Evolutionary conservation across 2,797 vertebrate species (phyloP).

Genomic region (Acridotheres tristis): DNA sequence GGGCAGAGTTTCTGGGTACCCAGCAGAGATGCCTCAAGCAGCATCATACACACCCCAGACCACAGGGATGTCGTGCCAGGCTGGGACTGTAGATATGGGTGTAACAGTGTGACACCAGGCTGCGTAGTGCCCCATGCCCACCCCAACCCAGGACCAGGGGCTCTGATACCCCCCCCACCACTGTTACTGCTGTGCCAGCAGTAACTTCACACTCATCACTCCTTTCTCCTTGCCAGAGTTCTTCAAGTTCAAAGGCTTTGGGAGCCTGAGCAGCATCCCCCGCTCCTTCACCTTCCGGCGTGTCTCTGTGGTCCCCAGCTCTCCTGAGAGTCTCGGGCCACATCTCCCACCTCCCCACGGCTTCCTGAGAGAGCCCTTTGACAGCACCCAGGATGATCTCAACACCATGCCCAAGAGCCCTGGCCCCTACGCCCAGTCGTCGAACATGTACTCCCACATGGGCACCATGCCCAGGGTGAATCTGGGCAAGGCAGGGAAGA

Average conservation of each 20-base stretch:
- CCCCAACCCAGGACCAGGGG: not conserved
- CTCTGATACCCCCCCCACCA: not conserved
- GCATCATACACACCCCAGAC: not conserved
- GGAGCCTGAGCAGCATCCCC: conserved; percentile 86
- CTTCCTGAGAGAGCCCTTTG: conserved; percentile 45
- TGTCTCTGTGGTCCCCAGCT: not conserved
- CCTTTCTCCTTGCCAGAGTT: conserved; percentile 74
- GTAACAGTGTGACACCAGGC: not conserved
- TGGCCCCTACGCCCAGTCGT: conserved; percentile 84
- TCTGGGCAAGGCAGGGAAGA: conserved; percentile 51
- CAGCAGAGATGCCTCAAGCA: not conserved
- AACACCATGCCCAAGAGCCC: conserved; percentile 78
- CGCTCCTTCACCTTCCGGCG: conserved; percentile 77
- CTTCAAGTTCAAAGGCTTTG: conserved; percentile 87
- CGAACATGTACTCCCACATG: conserved; percentile 89
- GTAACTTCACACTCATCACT: not conserved
- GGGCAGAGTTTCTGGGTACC: not conserved
- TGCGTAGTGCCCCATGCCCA: not conserved
- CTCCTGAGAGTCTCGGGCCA: not conserved
- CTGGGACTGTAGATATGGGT: not conserved
- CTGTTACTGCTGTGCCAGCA: fast-evolving
- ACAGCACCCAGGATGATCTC: conserved; percentile 84
- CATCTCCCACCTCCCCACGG: not conserved
- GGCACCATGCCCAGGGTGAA: conserved; percentile 90
- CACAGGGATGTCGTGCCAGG: too few species aligned